phyloP scores from a whole-genome alignment of 2,113 vertebrate genomes.

The Chascanopsetta lugubris region DNA sequence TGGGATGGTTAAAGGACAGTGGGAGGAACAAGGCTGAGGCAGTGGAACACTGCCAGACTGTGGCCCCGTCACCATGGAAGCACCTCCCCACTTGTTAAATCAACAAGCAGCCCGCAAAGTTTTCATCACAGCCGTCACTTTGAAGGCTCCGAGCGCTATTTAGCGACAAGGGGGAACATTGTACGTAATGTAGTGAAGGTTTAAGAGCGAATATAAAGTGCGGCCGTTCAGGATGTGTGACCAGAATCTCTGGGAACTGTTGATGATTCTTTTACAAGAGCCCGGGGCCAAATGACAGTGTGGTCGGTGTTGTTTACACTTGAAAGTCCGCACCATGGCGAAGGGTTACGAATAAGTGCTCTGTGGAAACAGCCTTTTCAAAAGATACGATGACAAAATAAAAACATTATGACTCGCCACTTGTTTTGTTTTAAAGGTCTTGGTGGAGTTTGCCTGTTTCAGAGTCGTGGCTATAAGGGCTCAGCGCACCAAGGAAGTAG shows the following conservation, averaged over 20 bases:
- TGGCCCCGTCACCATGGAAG: slow-evolving; percentile 13
- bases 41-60: slow-evolving; percentile 21
- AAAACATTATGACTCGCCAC: too few relatives aligned
- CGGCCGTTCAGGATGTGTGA: slow-evolving; percentile 5
- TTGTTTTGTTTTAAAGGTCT: too few relatives aligned
- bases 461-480: too few relatives aligned
- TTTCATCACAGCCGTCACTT: slow-evolving; percentile 13
- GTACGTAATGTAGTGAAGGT: background rate
- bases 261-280: too few relatives aligned
- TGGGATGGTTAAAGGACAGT: slow-evolving; percentile 27
- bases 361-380: too few relatives aligned
- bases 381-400: too few relatives aligned
- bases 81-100: slow-evolving; percentile 20
- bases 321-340: too few relatives aligned
- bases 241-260: background rate
- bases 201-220: background rate
- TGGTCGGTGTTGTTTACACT: too few relatives aligned
- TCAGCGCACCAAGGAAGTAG: too few relatives aligned
- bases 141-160: slow-evolving; percentile 4
- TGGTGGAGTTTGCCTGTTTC: too few relatives aligned
- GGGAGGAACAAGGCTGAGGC: slow-evolving; percentile 14
- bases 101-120: slow-evolving; percentile 13
- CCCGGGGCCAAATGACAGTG: too few relatives aligned
- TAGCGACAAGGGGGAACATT: slow-evolving; percentile 15
- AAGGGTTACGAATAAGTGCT: too few relatives aligned